Percentiles rank a stretch among this genome's conserved stretches.
Evolutionary conservation across 2,113 vertebrate species (phyloP).

Genomic region (Microtus oregoni): DNA sequence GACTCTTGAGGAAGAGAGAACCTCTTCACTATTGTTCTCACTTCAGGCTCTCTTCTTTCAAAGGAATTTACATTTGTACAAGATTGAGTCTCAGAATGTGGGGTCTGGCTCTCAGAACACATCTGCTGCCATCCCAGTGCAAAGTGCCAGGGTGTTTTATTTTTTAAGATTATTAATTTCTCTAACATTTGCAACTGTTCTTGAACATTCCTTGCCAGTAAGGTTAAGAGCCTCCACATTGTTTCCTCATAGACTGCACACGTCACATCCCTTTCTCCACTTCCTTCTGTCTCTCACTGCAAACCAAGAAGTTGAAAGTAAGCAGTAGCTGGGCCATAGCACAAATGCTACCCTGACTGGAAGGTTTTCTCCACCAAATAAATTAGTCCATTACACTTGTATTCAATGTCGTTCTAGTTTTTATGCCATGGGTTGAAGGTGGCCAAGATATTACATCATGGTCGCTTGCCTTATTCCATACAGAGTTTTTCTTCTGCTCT

Average conservation of each 20-base stretch:
- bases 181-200: background rate
- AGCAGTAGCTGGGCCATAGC: no score
- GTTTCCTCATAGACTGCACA: background rate
- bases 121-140: no score
- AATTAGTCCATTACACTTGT: background rate
- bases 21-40: background rate
- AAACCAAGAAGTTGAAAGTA: background rate
- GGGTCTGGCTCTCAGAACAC: background rate
- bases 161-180: background rate
- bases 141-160: background rate
- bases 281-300: background rate
- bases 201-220: background rate
- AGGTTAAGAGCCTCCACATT: no score
- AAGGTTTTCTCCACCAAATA: background rate
- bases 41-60: background rate
- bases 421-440: no score
- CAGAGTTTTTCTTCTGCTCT: background rate
- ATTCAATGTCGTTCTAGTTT: background rate
- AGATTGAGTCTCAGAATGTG: background rate
- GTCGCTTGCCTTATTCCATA: no score
- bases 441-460: background rate
- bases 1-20: background rate
- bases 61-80: background rate
- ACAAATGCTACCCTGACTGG: background rate
- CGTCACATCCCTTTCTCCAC: background rate